Evolutionary conservation across 2,797 vertebrate genomes (phyloP), one percentile per base, ranked within the genome.

Genomic region (Thamnophis elegans): DNA sequence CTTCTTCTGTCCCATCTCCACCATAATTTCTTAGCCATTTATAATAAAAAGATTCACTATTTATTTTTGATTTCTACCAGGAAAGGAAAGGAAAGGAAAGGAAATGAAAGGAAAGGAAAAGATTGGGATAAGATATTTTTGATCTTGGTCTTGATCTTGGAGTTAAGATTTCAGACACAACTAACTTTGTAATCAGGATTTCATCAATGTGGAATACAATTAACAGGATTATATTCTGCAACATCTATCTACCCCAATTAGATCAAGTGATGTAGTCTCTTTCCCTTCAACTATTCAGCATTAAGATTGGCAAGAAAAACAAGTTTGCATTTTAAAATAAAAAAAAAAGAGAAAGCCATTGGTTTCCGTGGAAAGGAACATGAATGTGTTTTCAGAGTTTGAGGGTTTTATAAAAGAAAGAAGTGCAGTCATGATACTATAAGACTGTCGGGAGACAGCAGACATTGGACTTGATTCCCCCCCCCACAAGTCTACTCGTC

Each of bases 391-490:
- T 92, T n/a, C 51, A 62, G 88, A 91, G 65, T n/a, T 53, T 58
- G 14, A 53, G 86, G 28, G 26, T 42, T 85, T 85, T 85, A 85
- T 90, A n/a, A 36, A 92, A 60, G 32, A 93, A 90, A 93, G 59
- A 32, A 54, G 4, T 82, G 20, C 90, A 65, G n/a, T 4, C 53
- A 65, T 47, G n/a, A 82, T 87, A 53, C 36, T 68, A 65, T 89
- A 89, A 88, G 53, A 53, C 32, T 53, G 36, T 28, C 86, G 58
- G 42, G n/a, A 22, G 73, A 59, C 54, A 59, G 55, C 58, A 89
- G 53, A 54, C 25, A n/a, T 22, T 90, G 56, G 36, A 56, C 78
- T 54, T 89, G 26, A 47, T 56, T 1, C 42, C 13, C 26, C 22
- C 26, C 13, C 18, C 87, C 9, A n/a, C 89, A 59, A 68, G 54